Conservation (phyloP, 2,888 invertebrate genomes). For the Eupithecia dodoneata region DNA sequence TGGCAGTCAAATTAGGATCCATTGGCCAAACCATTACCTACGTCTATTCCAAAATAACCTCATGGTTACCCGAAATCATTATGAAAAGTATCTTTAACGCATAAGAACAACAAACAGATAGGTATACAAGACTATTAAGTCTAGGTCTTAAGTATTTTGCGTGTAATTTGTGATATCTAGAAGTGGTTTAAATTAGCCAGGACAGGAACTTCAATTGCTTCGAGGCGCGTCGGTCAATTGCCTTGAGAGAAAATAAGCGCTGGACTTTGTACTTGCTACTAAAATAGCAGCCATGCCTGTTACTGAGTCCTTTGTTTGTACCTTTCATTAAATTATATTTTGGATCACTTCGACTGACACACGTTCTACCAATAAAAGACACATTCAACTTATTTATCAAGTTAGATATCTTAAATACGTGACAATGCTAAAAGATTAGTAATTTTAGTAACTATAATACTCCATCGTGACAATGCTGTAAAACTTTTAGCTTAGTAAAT, state of each 20-base stretch:
- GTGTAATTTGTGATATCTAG: conserved; percentile 15
- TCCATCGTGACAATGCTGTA: too few relatives aligned
- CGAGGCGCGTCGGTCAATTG: conserved; percentile 50
- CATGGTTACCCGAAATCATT: background rate
- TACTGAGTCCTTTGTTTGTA: conserved; percentile 25
- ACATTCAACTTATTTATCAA: background rate
- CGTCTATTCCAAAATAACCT: background rate
- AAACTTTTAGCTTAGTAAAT: background rate
- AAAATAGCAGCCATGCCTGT: conserved; percentile 26
- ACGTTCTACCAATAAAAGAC: background rate
- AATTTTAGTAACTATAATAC: too few relatives aligned
- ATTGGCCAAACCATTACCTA: conserved; percentile 1
- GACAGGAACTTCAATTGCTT: conserved; percentile 33
- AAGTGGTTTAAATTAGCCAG: conserved; percentile 30
- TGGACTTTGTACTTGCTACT: conserved; percentile 45
- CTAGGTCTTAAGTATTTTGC: conserved; percentile 13
- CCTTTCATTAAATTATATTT: background rate
- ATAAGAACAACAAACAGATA: background rate
- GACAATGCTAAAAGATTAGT: background rate
- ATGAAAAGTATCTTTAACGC: background rate
- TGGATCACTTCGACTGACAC: background rate
- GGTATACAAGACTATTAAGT: background rate
- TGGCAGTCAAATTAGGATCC: conserved; percentile 11
- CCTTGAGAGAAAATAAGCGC: conserved; percentile 44
- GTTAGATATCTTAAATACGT: background rate